Percentiles rank a stretch among this genome's conserved stretches.
Conservation (phyloP, 2,888 invertebrate genomes). For the Beris chalybata region DNA sequence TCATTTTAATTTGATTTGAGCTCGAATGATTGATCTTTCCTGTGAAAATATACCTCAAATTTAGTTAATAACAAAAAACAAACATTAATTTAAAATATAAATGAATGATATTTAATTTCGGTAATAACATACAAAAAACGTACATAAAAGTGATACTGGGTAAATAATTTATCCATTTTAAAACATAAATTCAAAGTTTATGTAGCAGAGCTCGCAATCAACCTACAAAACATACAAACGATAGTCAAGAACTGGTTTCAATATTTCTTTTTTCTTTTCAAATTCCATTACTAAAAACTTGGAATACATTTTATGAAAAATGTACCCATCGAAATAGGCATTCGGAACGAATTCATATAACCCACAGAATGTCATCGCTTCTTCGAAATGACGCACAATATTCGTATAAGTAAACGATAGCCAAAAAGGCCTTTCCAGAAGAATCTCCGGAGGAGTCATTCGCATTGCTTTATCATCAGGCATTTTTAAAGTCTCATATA, state of each 20-base stretch:
- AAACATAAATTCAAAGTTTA: no score
- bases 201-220: no score
- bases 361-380: slow-evolving; percentile 31
- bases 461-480: slow-evolving; percentile 14
- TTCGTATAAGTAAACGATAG: slow-evolving; percentile 32
- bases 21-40: no score
- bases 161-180: no score
- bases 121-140: no score
- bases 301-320: slow-evolving; percentile 37
- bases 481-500: slow-evolving; percentile 19
- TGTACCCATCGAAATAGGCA: slow-evolving; percentile 33
- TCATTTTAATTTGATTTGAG: no score
- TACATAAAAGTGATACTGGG: no score
- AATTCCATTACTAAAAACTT: slow-evolving; percentile 18
- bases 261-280: slow-evolving; percentile 18
- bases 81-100: no score
- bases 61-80: no score
- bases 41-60: no score
- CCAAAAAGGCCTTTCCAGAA: slow-evolving; percentile 34
- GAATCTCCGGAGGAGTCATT: slow-evolving; percentile 23
- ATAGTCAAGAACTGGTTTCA: slow-evolving; percentile 4
- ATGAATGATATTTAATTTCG: no score
- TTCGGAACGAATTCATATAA: slow-evolving; percentile 19
- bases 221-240: slow-evolving; percentile 9
- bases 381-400: slow-evolving; percentile 15